Base-by-base conservation (phyloP, 1,140 invertebrate genomes). In the Asobara japonica region DNA sequence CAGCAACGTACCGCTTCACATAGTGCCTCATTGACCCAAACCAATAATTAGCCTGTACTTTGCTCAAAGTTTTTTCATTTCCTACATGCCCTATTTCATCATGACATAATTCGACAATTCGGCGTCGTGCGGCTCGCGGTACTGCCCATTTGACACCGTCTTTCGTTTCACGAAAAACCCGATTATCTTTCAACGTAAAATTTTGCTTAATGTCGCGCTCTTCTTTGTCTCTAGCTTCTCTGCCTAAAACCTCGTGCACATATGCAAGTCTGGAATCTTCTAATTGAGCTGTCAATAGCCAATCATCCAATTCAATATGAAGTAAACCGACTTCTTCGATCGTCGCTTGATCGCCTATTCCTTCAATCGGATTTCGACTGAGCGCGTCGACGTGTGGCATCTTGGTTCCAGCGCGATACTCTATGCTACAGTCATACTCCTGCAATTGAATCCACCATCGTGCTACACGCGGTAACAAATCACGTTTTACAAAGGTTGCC, bases 311-410 rank as follows among this genome's bases (percentile, higher is more conserved):
- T 11, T 73, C 67, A 5, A 69, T 73, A 22, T 60, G 66, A 31
- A 71, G 33, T 20, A 65, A n/a, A 0, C 67, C 71, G 22, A 79
- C 56, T n/a, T 76, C 77, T 13, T 81, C 76, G 2, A 65, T 65
- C 13, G 69, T 56, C 0, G 62, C 61, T 0, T 45, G 22, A 38
- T 69, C 56, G 8, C 65, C 38, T 33, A 38, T 22, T 11, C 76
- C 72, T 64, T 30, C 36, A 13, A 38, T 11, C 1, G 79, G 79
- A 62, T 83, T 76, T 1, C 81, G 61, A 60, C 83, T 86, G 6
- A 86, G 69, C 0, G 83, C 82, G 76, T 88, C 85, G 0, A 82
- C 83, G 60, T 86, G 82, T 29, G 74, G 67, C 80, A 85, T 84
- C 25, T 73, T 77, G 27, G 25, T 18, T 5, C 82, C 80, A 4